Conservation (phyloP, 2,113 vertebrate species). For the Myiopsitta monachus region DNA sequence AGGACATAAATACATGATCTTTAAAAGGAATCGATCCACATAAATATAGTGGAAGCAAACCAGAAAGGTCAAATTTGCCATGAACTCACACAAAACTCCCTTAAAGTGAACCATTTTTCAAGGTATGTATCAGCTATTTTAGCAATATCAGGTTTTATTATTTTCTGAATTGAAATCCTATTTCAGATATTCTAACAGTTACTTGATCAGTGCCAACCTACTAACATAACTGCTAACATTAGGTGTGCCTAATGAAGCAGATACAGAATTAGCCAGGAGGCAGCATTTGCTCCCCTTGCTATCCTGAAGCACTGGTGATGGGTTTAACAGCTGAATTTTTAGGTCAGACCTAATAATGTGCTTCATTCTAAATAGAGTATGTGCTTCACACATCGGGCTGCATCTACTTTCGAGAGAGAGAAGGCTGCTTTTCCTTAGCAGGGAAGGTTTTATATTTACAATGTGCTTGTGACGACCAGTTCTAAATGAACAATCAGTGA, state of each 20-base stretch:
- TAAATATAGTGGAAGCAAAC: not conserved
- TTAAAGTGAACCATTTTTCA: not conserved
- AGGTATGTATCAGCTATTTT: not conserved
- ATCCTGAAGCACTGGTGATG: not conserved
- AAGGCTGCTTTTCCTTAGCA: not conserved
- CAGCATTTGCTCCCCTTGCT: not conserved
- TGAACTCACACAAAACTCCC: not conserved
- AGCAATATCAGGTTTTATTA: not conserved
- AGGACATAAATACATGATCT: not conserved
- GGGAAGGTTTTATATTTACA: not conserved
- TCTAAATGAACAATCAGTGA: not conserved
- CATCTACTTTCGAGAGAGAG: not conserved
- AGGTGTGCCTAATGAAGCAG: not conserved
- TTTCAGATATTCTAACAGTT: not conserved
- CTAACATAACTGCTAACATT: not conserved
- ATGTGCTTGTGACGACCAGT: not conserved
- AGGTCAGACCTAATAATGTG: not conserved
- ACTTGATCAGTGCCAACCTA: not conserved
- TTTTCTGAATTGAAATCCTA: not conserved
- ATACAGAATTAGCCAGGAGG: not conserved
- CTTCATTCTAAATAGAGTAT: not conserved
- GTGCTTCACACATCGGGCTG: not conserved
- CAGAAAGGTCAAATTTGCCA: not conserved
- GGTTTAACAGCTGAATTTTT: not conserved
- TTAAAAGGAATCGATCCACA: not conserved